Evolutionary conservation across 2,797 vertebrate genomes (phyloP).

Genomic region (Pangasius macronema): DNA sequence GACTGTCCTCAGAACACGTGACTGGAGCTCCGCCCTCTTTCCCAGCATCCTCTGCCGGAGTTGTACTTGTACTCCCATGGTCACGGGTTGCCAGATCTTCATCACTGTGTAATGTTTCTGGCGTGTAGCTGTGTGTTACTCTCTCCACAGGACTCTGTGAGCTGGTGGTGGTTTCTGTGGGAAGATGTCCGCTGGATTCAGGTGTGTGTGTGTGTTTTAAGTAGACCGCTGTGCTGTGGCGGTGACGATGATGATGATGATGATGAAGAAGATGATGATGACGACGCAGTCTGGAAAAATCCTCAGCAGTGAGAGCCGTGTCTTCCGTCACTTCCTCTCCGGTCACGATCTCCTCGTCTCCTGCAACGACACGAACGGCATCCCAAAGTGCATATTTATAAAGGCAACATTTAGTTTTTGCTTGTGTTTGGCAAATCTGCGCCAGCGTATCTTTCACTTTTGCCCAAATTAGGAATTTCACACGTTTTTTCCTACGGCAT

Average conservation of each 20-base stretch:
- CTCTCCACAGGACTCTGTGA: conserved; percentile 24
- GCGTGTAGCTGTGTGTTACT: background rate
- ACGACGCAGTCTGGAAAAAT: background rate
- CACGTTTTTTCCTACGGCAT: background rate
- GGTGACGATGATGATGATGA: background rate
- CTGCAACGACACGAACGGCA: conserved; percentile 30
- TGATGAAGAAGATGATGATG: background rate
- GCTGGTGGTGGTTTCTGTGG: background rate
- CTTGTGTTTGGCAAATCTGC: background rate
- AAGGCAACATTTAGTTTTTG: no score
- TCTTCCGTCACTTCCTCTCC: conserved; percentile 58
- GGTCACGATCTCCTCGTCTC: conserved; percentile 52
- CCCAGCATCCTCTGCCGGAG: conserved; percentile 24
- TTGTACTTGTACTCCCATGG: background rate
- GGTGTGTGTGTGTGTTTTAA: conserved; percentile 7
- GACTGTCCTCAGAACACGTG: conserved; percentile 19
- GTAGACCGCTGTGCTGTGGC: background rate
- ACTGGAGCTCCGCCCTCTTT: conserved; percentile 2
- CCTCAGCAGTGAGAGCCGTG: conserved; percentile 30
- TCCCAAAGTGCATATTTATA: no score
- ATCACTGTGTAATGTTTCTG: background rate
- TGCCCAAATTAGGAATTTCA: background rate
- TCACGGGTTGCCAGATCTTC: conserved; percentile 6
- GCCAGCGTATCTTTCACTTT: background rate
- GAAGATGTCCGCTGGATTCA: background rate